These are phyloP conservation scores for Oasisia sp. DNA, from an alignment of 2,888 invertebrate genomes.

Conservation along the genomic window DNA sequence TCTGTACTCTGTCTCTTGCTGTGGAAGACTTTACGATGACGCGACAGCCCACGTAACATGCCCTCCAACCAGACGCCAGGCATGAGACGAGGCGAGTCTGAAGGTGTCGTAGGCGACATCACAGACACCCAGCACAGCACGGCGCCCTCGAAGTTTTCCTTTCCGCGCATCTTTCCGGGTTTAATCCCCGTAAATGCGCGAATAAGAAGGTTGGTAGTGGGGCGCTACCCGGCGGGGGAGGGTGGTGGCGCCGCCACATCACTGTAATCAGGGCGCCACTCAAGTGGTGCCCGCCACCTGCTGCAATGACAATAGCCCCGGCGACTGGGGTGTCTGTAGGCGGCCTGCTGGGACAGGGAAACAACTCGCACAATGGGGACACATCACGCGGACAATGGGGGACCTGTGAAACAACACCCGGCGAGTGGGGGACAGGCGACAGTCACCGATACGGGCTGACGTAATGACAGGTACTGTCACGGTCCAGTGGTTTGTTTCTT, in stretches of 20 bases:
- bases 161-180: neutral
- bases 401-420: neutral
- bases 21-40: neutral
- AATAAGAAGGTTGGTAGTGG: conserved; percentile 17
- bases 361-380: neutral
- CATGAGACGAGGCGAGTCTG: neutral
- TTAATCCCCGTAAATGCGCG: conserved; percentile 8
- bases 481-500: neutral
- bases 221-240: neutral
- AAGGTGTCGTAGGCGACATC: neutral
- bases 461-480: neutral
- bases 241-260: neutral
- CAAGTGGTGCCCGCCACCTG: conserved; percentile 12
- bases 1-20: neutral
- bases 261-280: conserved; percentile 3
- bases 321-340: neutral
- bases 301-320: neutral
- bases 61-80: neutral
- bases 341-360: neutral
- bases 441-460: neutral
- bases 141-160: neutral
- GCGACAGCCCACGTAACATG: neutral
- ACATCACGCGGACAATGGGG: neutral
- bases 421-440: neutral
- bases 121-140: neutral